Evolutionary conservation across 2,797 vertebrate genomes (phyloP).

Genomic region (Periparus ater): DNA sequence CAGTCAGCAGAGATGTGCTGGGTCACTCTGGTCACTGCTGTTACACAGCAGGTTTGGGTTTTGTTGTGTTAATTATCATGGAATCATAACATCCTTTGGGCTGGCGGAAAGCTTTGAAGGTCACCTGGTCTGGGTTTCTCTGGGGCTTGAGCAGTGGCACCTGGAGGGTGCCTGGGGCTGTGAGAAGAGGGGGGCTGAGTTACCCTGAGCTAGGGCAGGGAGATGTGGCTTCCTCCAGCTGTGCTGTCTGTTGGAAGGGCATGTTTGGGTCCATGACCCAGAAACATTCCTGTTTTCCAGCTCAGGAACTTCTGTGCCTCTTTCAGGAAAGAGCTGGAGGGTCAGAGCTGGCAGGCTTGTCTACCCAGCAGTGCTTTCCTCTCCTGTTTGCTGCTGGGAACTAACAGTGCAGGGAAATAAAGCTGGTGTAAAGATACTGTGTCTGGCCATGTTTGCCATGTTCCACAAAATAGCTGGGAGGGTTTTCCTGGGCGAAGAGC

Average conservation of each 20-base stretch:
- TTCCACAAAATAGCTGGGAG: background rate
- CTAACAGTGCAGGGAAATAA: background rate
- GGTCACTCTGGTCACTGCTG: background rate
- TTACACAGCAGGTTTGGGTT: accelerated
- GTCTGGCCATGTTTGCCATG: background rate
- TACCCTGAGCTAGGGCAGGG: accelerated
- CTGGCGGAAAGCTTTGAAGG: background rate
- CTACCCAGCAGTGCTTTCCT: background rate
- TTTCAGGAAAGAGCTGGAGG: background rate
- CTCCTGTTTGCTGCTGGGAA: background rate
- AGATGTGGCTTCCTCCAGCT: background rate
- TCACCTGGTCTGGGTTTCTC: background rate
- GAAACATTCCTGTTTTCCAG: background rate
- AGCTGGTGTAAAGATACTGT: background rate
- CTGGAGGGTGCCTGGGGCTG: background rate
- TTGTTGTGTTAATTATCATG: background rate
- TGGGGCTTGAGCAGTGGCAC: no score
- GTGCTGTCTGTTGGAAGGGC: background rate
- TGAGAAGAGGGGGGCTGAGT: background rate
- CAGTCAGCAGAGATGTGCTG: background rate
- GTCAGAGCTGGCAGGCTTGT: background rate
- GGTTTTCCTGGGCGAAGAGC: background rate
- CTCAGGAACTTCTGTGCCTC: background rate
- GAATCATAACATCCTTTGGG: background rate
- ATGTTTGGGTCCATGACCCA: background rate